A percentile compares a stretch with the other conserved stretches of the same genome.
Evolutionary conservation across 1,140 invertebrate species (phyloP).

Genomic region (Caerostris darwini): DNA sequence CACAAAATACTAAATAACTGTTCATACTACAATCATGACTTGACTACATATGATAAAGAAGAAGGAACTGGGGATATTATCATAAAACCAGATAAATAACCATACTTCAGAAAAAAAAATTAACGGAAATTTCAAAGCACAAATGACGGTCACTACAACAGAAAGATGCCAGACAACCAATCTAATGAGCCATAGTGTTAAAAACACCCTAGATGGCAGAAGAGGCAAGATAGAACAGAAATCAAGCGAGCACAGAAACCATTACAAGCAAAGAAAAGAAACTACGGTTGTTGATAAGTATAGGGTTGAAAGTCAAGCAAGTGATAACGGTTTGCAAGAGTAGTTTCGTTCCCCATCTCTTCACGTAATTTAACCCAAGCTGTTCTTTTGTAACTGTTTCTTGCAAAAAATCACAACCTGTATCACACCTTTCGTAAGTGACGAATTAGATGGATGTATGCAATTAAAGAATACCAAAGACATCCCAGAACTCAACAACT

Average conservation of each 20-base stretch:
- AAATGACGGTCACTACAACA: not conserved
- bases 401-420: not conserved
- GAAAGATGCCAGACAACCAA: conserved; percentile 37
- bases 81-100: conserved; percentile 7
- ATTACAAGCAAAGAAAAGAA: not conserved
- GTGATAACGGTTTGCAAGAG: not conserved
- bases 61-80: too few species aligned
- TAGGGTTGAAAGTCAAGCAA: conserved; percentile 2
- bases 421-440: not conserved
- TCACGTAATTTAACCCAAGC: not conserved
- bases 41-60: too few species aligned
- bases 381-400: conserved; percentile 2
- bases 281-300: not conserved
- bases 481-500: not conserved
- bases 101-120: not conserved
- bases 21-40: too few species aligned
- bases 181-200: conserved; percentile 14
- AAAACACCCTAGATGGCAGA: not conserved
- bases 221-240: not conserved
- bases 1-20: too few species aligned
- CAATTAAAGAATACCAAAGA: not conserved
- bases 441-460: not conserved
- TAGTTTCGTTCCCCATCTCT: not conserved
- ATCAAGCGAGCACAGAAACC: conserved; percentile 1
- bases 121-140: not conserved